These are phyloP conservation scores for Myrmecobius fasciatus DNA, from an alignment of 2,113 vertebrate species.

Conservation along the genomic window DNA sequence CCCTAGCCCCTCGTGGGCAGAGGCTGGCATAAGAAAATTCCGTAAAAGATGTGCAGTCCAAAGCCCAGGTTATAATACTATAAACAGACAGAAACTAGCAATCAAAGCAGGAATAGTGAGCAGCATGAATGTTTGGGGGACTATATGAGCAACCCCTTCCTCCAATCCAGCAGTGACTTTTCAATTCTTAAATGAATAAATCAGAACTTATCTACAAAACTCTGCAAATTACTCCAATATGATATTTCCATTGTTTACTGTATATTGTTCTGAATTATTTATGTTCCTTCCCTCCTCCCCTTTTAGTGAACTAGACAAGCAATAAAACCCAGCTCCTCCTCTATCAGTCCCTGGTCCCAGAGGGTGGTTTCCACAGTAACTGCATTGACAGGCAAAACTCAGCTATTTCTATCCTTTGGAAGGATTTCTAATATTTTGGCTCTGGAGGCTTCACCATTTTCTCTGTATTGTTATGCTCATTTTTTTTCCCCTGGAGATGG, in stretches of 20 bases:
- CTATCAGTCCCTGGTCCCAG: slow-evolving; percentile 37
- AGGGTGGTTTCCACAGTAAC: slow-evolving; percentile 54
- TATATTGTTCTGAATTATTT: slow-evolving; percentile 65
- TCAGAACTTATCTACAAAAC: slow-evolving; percentile 47
- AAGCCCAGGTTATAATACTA: background rate
- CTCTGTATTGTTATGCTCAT: background rate
- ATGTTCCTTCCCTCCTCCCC: slow-evolving; percentile 25
- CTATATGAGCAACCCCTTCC: background rate
- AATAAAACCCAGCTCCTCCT: background rate
- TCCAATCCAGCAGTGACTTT: background rate
- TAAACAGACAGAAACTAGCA: background rate
- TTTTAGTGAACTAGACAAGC: slow-evolving; percentile 58
- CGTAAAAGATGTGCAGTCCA: background rate
- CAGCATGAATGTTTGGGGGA: background rate
- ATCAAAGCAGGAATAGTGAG: background rate
- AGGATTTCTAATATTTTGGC: background rate
- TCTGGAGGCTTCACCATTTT: background rate
- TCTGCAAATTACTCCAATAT: slow-evolving; percentile 56
- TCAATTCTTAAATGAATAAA: slow-evolving; percentile 30
- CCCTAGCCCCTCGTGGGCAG: background rate
- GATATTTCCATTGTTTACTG: slow-evolving; percentile 57
- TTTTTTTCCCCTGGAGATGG: background rate
- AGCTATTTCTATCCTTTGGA: background rate
- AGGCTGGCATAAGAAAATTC: background rate
- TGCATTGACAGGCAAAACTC: slow-evolving; percentile 43